Conservation (phyloP, 2,113 vertebrate genomes). For the Myrmecophaga tridactyla region DNA sequence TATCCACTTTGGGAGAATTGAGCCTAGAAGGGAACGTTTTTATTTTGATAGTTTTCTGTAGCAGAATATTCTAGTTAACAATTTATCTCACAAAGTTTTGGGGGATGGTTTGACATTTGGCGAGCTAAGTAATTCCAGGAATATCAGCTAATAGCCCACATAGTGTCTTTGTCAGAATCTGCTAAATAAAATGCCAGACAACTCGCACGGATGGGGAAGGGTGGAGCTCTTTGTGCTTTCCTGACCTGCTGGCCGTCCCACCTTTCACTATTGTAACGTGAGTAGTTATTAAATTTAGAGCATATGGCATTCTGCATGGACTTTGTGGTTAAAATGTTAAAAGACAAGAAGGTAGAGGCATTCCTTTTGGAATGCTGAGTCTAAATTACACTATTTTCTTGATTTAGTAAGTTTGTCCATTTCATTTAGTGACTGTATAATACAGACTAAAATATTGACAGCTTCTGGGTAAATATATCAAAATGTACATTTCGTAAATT, state of each 20-base stretch:
- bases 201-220: not conserved
- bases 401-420: not conserved
- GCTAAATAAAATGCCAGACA: not conserved
- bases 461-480: not conserved
- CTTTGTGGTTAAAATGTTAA: not conserved
- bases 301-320: not conserved
- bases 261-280: not conserved
- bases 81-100: slow-evolving; percentile 44
- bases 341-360: not conserved
- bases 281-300: not conserved
- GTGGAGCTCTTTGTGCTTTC: not conserved
- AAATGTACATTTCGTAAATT: not conserved
- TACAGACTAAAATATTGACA: not conserved
- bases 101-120: slow-evolving; percentile 52
- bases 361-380: not conserved
- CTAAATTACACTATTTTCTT: not conserved
- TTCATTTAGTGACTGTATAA: not conserved
- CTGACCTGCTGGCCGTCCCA: not conserved
- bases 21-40: not conserved
- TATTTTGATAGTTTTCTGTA: slow-evolving; percentile 41
- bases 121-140: slow-evolving; percentile 41
- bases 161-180: slow-evolving; percentile 32
- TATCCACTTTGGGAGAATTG: not conserved
- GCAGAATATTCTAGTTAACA: slow-evolving; percentile 2
- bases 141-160: slow-evolving; percentile 16